Evolutionary conservation across 2,797 vertebrate genomes (phyloP), one percentile per base, ranked within the genome.

Genomic region (Ctenopoma multispine): DNA sequence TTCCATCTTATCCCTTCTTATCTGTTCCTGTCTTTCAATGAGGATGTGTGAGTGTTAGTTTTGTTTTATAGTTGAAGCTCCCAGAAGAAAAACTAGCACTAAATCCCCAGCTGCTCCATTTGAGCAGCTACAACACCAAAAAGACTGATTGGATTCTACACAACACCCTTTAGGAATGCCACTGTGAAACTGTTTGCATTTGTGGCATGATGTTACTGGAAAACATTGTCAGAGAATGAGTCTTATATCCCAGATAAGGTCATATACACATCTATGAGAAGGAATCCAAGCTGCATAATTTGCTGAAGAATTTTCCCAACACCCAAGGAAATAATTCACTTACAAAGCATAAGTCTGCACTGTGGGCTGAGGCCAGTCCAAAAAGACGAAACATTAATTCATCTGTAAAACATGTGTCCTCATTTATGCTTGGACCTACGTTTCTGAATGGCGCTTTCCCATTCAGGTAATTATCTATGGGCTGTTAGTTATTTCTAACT

Each of bases 301-400:
- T 74, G 23, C 20, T 31, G 38, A 63, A 20, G 21, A 64, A n/a
- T 43, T 68, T 77, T 76, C 63, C 46, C 41, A 24, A 60, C 63
- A 63, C 48, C 60, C 38, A 27, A 65, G 62, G 73, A 61, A 81
- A 56, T 46, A 41, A n/a, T 79, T 77, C 49, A 46, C 43, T 49
- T 54, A 49, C 27, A 49, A 7, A 53, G 58, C 63, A 48, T 38
- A 81, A 72, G 55, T 34, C 56, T 4, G 1, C 11, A 41, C 23
- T 24, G 20, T 31, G 40, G 15, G 43, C 17, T 34, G 34, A 14
- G 29, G 17, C 17, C n/a, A 38, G n/a, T 8, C 24, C 17, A 11
- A 27, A 29, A 50, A 44, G 1, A 49, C 15, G 2, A 13, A 6
- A 23, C 18, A 11, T 4, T 46, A 4, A 40, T 57, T 63, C 63